These are phyloP conservation scores for Phenganax subtilis DNA, from an alignment of 92 coral and sea anemone species.

Conservation along the genomic window DNA sequence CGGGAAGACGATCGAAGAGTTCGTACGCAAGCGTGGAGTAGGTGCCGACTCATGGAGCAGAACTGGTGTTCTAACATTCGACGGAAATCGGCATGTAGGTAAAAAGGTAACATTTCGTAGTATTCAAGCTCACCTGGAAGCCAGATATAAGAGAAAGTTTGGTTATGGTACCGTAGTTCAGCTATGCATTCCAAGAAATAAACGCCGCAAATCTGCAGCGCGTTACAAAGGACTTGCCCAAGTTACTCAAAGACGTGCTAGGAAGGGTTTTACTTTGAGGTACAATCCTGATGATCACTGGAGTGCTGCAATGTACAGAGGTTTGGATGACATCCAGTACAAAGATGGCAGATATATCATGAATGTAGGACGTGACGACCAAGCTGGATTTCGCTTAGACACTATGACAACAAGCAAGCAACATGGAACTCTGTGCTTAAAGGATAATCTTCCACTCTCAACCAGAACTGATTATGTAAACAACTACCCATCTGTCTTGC, in stretches of 20 bases:
- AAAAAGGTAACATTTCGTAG: conserved; percentile 25
- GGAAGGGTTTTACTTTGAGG: conserved; percentile 24
- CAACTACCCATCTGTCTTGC: background rate
- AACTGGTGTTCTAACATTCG: conserved; percentile 34
- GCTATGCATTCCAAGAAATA: background rate
- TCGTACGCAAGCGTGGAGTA: conserved; percentile 19
- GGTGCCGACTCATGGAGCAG: conserved; percentile 33
- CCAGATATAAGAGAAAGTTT: background rate
- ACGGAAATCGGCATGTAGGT: conserved; percentile 6
- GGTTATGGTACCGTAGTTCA: conserved; percentile 10
- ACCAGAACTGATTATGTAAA: no score
- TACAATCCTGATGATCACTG: conserved; percentile 30
- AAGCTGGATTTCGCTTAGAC: conserved; percentile 26
- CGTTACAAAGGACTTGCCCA: conserved; percentile 11
- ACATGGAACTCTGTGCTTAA: background rate
- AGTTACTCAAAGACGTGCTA: conserved; percentile 6
- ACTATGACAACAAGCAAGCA: conserved; percentile 44
- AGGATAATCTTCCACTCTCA: no score
- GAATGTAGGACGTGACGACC: conserved; percentile 33
- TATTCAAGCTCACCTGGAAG: conserved; percentile 27
- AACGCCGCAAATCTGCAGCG: background rate
- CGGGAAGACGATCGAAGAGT: conserved; percentile 24
- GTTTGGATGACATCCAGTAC: conserved; percentile 29
- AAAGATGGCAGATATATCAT: conserved; percentile 25
- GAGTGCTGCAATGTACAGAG: conserved; percentile 24